These are phyloP conservation scores for Shinisaurus crocodilurus DNA, from an alignment of 2,113 vertebrate species.

Conservation along the genomic window DNA sequence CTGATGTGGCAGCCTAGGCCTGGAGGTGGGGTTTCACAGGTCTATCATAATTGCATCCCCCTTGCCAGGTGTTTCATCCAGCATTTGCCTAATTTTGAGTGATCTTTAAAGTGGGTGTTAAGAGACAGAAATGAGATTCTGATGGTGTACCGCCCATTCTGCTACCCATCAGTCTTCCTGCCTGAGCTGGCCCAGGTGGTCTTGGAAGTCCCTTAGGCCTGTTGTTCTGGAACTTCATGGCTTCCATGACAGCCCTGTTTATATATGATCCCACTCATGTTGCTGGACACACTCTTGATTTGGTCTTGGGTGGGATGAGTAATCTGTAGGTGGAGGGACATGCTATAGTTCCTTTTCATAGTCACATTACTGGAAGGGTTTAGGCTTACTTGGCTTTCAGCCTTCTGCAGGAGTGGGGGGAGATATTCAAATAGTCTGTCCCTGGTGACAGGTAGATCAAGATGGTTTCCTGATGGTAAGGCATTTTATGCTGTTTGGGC, in stretches of 20 bases:
- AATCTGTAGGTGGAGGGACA: background rate
- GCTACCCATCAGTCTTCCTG: background rate
- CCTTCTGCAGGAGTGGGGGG: too few relatives aligned
- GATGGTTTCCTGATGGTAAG: too few relatives aligned
- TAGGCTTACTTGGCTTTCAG: too few relatives aligned
- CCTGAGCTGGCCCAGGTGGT: background rate
- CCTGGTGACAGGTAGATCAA: too few relatives aligned
- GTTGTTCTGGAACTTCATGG: background rate
- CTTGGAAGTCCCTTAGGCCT: background rate
- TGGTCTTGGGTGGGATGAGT: too few relatives aligned
- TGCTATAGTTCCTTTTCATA: too few relatives aligned
- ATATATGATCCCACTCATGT: background rate
- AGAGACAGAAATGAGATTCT: background rate
- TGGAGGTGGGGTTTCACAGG: background rate
- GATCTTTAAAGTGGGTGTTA: background rate
- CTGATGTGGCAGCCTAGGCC: background rate
- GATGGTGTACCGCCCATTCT: too few relatives aligned
- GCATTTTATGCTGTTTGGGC: too few relatives aligned
- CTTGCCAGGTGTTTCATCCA: background rate
- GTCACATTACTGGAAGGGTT: too few relatives aligned
- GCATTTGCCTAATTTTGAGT: background rate
- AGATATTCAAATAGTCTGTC: too few relatives aligned
- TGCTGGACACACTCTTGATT: background rate
- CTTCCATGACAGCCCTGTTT: background rate
- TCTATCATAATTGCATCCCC: background rate